Evolutionary conservation across 2,888 invertebrate genomes (phyloP).

Genomic region (Drosophila infuscata): DNA sequence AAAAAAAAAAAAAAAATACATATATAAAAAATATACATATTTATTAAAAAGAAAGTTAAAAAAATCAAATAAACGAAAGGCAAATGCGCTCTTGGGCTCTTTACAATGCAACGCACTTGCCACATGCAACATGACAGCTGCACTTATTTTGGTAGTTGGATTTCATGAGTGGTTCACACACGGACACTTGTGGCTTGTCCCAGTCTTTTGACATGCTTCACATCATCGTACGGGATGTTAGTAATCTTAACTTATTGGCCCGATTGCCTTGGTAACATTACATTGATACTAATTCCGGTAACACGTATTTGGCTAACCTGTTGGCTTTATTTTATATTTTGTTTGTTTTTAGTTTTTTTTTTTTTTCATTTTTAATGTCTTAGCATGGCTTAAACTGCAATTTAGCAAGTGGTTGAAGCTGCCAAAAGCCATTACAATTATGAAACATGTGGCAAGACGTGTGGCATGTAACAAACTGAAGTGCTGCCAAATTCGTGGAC

Average conservation of each 20-base stretch:
- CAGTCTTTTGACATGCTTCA: neutral
- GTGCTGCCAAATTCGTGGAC: slow-evolving; percentile 3
- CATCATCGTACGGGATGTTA: neutral
- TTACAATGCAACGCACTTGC: neutral
- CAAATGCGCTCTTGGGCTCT: neutral
- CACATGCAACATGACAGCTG: neutral
- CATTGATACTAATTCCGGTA: neutral
- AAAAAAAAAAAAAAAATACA: too few relatives aligned
- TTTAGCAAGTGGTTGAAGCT: slow-evolving; percentile 2
- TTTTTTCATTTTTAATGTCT: neutral
- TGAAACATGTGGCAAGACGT: neutral
- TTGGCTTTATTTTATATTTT: neutral
- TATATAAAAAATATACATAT: too few relatives aligned
- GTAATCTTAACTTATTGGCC: neutral
- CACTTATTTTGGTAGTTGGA: neutral
- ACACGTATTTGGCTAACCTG: slow-evolving; percentile 2
- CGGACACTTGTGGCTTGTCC: neutral
- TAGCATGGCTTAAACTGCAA: neutral
- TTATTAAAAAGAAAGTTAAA: neutral
- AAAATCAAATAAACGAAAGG: neutral
- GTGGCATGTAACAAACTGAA: neutral
- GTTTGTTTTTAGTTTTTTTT: neutral
- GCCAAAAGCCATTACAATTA: slow-evolving; percentile 1
- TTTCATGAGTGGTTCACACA: neutral
- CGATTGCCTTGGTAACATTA: slow-evolving; percentile 3